phyloP scores from a whole-genome alignment of 2,113 vertebrate species.

The Delphinapterus leucas region DNA sequence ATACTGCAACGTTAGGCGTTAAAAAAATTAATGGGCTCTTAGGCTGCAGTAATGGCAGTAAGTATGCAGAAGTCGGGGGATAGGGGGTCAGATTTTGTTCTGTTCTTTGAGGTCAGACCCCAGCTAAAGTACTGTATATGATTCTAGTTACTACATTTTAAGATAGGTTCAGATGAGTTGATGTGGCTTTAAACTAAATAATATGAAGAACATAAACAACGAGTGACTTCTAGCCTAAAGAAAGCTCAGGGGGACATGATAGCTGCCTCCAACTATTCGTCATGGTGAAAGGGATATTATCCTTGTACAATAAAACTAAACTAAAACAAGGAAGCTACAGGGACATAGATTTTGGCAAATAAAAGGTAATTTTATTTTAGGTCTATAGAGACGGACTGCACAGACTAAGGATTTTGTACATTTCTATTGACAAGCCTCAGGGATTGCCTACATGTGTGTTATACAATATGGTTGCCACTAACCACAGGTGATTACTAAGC shows the following conservation, averaged over 20 bases:
- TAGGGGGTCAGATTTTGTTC: background rate
- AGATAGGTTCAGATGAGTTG: background rate
- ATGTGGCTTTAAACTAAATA: background rate
- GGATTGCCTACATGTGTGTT: background rate
- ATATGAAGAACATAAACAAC: background rate
- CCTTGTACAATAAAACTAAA: background rate
- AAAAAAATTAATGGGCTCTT: background rate
- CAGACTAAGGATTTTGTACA: background rate
- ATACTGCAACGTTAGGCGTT: accelerated
- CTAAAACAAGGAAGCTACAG: background rate
- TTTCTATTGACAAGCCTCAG: background rate
- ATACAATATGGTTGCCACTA: background rate
- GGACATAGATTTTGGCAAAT: background rate
- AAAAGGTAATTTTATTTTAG: background rate
- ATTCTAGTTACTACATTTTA: background rate
- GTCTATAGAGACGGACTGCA: too few relatives aligned
- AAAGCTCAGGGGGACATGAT: background rate
- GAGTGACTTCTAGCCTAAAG: background rate
- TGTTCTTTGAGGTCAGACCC: background rate
- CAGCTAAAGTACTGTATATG: background rate
- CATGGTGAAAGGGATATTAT: background rate
- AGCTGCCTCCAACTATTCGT: background rate
- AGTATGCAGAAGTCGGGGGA: background rate
- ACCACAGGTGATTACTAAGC: background rate
- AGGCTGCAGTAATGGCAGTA: background rate